Evolutionary conservation across 2,113 vertebrate genomes (phyloP).

Genomic region (Oryzias woworae): DNA sequence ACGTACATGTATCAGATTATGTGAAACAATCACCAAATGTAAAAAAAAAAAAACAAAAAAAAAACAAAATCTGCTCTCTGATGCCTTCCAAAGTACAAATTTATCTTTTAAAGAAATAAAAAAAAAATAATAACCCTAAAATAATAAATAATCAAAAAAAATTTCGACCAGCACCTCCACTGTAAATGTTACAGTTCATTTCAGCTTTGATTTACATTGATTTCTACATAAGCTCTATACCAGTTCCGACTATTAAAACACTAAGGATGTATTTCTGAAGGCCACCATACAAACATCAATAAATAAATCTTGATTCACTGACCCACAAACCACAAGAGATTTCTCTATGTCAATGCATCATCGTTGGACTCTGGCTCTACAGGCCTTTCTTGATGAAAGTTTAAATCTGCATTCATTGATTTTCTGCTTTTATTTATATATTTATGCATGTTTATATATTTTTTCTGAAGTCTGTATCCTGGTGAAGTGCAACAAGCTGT

Average conservation of each 20-base stretch:
- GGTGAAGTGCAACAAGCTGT: background rate
- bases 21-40: too few relatives aligned
- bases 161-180: background rate
- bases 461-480: background rate
- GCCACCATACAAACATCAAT: background rate
- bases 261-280: background rate
- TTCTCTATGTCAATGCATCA: background rate
- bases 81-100: too few relatives aligned
- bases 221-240: background rate
- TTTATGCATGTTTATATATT: background rate
- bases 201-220: background rate
- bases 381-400: background rate
- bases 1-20: too few relatives aligned
- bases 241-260: background rate
- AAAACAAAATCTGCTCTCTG: too few relatives aligned
- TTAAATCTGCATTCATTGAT: background rate
- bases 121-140: too few relatives aligned
- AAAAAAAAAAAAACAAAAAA: too few relatives aligned
- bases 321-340: background rate
- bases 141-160: too few relatives aligned
- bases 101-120: too few relatives aligned
- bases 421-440: background rate
- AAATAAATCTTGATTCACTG: conserved; percentile 1
- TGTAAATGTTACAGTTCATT: background rate
- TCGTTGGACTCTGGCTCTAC: background rate